These are phyloP conservation scores for Glandiceps talaboti DNA, from an alignment of 53 echinoderm and acorn worm genomes.

Conservation along the genomic window DNA sequence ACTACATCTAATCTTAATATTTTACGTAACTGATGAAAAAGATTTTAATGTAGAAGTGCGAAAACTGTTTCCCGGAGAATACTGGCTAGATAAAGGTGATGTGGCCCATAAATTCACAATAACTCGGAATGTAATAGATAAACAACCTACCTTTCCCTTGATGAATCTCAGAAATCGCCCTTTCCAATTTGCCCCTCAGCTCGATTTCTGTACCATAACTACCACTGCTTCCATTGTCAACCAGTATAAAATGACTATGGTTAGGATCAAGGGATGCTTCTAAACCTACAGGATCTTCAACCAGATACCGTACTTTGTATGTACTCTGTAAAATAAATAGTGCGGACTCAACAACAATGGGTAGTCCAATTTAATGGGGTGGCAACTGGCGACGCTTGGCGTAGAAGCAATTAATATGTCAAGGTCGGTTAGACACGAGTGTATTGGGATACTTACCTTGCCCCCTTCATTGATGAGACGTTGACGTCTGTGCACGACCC, in stretches of 20 bases:
- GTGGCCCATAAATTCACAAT: no score
- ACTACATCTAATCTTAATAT: no score
- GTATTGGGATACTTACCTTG: background rate
- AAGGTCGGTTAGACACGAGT: no score
- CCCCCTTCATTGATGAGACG: background rate
- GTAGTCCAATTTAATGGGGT: no score
- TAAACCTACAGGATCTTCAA: background rate
- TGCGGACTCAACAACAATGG: no score
- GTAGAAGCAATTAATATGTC: no score
- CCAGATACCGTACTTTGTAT: background rate
- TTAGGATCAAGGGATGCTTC: conserved; percentile 31
- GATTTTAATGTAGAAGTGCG: no score
- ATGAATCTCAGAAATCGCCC: conserved; percentile 19
- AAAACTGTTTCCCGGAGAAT: no score
- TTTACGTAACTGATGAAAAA: no score
- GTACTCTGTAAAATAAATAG: conserved; percentile 3
- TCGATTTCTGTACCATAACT: conserved; percentile 2
- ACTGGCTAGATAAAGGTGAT: no score
- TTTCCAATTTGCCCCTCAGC: conserved; percentile 18
- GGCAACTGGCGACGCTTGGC: no score
- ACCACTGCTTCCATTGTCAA: conserved; percentile 13
- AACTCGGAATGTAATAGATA: no score
- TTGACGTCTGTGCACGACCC: background rate
- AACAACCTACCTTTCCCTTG: background rate
- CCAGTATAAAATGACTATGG: conserved; percentile 46